Conservation (phyloP, 2,888 invertebrate species). For the Automeris io region DNA sequence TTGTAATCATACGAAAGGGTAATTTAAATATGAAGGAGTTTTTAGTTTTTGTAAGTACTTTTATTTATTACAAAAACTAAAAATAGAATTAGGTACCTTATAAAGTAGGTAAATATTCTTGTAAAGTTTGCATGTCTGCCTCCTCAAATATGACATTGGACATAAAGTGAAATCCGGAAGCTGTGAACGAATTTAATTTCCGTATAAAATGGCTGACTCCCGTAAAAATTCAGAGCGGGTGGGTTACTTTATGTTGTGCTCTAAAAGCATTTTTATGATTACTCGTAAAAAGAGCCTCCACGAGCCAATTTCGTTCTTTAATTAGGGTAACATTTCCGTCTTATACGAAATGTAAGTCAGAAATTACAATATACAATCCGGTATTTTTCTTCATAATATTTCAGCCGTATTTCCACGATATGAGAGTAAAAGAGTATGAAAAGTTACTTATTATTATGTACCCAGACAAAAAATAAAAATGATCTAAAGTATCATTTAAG, state of each 20-base stretch:
- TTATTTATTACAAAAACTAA: too few relatives aligned
- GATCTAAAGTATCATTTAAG: too few relatives aligned
- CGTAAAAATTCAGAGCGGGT: conserved; percentile 46
- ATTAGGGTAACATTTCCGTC: conserved; percentile 57
- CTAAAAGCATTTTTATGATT: conserved; percentile 65
- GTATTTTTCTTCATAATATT: background rate
- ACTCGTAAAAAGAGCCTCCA: conserved; percentile 59
- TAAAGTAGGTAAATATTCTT: too few relatives aligned
- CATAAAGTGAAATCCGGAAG: conserved; percentile 36
- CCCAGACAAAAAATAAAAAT: too few relatives aligned
- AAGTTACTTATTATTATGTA: too few relatives aligned
- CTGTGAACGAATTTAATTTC: conserved; percentile 46
- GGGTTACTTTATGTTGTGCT: conserved; percentile 53
- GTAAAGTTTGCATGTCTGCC: conserved; percentile 5
- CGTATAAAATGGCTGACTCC: conserved; percentile 42
- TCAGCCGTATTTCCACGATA: too few relatives aligned
- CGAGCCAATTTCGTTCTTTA: conserved; percentile 63
- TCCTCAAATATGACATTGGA: conserved; percentile 26
- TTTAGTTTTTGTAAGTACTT: too few relatives aligned
- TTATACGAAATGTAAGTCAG: conserved; percentile 30
- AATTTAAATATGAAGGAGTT: too few relatives aligned
- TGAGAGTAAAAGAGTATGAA: too few relatives aligned
- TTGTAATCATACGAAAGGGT: too few relatives aligned
- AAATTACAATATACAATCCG: conserved; percentile 3
- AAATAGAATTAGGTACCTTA: too few relatives aligned